These are phyloP conservation scores for Vanessa cardui DNA, from an alignment of 2,888 invertebrate genomes.

Conservation along the genomic window DNA sequence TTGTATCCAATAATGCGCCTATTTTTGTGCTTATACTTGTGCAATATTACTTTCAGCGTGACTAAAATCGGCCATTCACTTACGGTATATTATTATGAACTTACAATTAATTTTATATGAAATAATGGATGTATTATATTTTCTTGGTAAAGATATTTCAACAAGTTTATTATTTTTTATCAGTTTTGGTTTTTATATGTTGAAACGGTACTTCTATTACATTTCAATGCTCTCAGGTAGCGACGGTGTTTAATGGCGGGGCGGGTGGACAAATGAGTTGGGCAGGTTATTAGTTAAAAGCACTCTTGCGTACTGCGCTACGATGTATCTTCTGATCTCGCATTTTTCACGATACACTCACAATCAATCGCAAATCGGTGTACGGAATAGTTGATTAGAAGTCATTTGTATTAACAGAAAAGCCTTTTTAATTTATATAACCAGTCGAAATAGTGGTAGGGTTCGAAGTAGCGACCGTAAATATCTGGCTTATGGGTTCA, in stretches of 20 bases:
- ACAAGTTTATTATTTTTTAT: too few species aligned
- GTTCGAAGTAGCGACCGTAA: too few species aligned
- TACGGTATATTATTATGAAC: too few species aligned
- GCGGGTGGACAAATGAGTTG: constrained; percentile 49
- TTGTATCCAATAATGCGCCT: too few species aligned
- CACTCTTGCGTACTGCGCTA: constrained; percentile 27
- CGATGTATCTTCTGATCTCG: constrained; percentile 38
- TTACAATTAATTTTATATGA: too few species aligned
- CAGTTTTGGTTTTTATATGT: neutral
- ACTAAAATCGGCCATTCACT: too few species aligned
- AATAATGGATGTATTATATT: too few species aligned
- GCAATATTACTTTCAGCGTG: too few species aligned
- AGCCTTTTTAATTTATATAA: neutral
- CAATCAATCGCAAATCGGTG: constrained; percentile 23
- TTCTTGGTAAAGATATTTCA: too few species aligned
- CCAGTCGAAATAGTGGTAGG: too few species aligned
- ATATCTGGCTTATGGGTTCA: too few species aligned
- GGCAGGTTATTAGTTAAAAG: constrained; percentile 47
- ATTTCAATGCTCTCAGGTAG: constrained; percentile 7
- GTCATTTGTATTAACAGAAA: neutral
- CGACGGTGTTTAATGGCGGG: constrained; percentile 40
- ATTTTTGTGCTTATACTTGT: too few species aligned
- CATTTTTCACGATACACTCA: constrained; percentile 47
- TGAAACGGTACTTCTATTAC: neutral
- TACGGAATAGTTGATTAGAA: constrained; percentile 15